Base-by-base conservation (phyloP, 1,140 invertebrate genomes). In the Argopecten irradians region DNA sequence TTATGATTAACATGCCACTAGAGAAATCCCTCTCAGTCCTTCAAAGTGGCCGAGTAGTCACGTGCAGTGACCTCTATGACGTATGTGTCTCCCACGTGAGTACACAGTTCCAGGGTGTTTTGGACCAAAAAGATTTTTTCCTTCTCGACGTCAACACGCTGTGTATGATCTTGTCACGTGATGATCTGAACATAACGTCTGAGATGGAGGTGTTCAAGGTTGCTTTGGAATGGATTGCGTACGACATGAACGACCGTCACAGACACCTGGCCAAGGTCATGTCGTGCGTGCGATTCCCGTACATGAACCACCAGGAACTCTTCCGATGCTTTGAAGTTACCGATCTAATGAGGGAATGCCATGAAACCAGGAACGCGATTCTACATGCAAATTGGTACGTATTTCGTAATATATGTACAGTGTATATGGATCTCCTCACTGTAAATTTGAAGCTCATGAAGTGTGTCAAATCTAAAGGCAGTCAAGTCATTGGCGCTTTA, bases 331-430 rank as follows among this genome's bases (percentile, higher is more conserved):
- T 86, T 11, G 82, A 88, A 71, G 82, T 87, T 16, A 89, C 89
- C 19, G 90, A 91, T 88, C 55, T 90, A 14, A 32, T 91, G 0
- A 82, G 84, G n/a, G 41, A 43, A 16, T 84, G 87, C n/a, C 28
- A 19, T 5, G 83, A 82, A 34, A 88, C 87, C n/a, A 43, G 71
- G 11, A 33, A 85, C 19, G 82, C 89, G 46, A 9, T 91, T 33
- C 34, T 91, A 19, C 86, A 88, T 43, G 89, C 90, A 34, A 90
- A 89, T 36, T 91, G 90, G 90, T 91, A 88, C 34, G 35, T 91
- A 71, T 46, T 5, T 39, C 5, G n/a, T n/a, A 14, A 33, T 16
- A n/a, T 1, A n/a, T 35, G 9, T 35, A n/a, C 11, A n/a, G 32
- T 33, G 22, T 84, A 33, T 85, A 33, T 34, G 35, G 32, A 36